A percentile compares a stretch with the other conserved stretches of the same genome.
phyloP scores from a whole-genome alignment of 2,113 vertebrate genomes.

The Oxyura jamaicensis region DNA sequence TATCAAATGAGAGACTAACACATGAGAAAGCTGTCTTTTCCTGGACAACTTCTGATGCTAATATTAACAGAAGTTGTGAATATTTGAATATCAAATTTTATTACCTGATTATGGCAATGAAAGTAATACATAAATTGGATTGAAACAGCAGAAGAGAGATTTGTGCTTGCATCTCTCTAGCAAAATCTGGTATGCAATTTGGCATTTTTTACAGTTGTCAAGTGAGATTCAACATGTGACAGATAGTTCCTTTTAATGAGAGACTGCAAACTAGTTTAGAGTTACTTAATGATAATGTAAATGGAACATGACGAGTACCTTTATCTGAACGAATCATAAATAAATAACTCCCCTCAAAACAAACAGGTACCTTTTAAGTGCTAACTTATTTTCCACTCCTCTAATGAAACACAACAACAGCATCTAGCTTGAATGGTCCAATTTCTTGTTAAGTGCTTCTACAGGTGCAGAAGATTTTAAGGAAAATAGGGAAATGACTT shows the following conservation, averaged over 20 bases:
- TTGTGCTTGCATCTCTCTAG: neutral
- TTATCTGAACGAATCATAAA: neutral
- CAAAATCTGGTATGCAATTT: neutral
- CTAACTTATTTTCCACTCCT: neutral
- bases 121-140: neutral
- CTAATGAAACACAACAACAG: neutral
- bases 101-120: neutral
- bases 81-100: neutral
- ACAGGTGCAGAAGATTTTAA: neutral
- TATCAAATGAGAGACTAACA: neutral
- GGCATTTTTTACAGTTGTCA: neutral
- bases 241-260: neutral
- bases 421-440: neutral
- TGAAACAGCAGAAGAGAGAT: neutral
- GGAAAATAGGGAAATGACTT: neutral
- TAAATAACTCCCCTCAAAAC: neutral
- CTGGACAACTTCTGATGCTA: neutral
- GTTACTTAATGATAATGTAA: neutral
- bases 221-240: neutral
- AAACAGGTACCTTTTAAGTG: neutral
- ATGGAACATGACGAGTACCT: neutral
- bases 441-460: neutral
- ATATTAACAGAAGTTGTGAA: neutral
- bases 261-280: neutral
- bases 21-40: neutral